A percentile compares a stretch with the other conserved stretches of the same genome.
These are phyloP conservation scores for Podiceps cristatus DNA, from an alignment of 2,113 vertebrate genomes.

Conservation along the genomic window DNA sequence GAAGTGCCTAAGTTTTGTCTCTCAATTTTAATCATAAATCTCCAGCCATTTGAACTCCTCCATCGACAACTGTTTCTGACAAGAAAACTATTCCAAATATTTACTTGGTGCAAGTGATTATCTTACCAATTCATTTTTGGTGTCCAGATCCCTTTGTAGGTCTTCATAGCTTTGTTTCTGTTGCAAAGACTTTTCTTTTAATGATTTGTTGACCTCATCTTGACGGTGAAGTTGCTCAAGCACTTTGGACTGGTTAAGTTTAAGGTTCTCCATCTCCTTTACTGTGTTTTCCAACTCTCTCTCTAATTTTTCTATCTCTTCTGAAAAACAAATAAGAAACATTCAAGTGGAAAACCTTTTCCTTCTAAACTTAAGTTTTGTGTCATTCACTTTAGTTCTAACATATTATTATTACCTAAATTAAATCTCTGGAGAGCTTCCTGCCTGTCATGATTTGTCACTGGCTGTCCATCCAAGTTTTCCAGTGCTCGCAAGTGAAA, in stretches of 20 bases:
- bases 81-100: background rate
- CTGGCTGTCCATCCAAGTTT: conserved; percentile 79
- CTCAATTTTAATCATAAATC: background rate
- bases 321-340: conserved; percentile 54
- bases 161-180: conserved; percentile 77
- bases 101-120: background rate
- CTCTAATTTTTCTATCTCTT: conserved; percentile 86
- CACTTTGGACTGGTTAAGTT: conserved; percentile 71
- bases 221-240: conserved; percentile 79
- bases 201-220: conserved; percentile 75
- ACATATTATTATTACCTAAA: conserved; percentile 76
- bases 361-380: background rate
- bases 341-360: background rate
- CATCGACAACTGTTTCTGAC: background rate
- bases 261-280: conserved; percentile 77
- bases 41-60: background rate
- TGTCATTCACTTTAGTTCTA: background rate
- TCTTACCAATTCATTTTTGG: conserved; percentile 86
- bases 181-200: conserved; percentile 75
- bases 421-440: conserved; percentile 85
- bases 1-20: background rate
- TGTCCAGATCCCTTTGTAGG: conserved; percentile 79
- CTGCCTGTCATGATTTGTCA: conserved; percentile 81
- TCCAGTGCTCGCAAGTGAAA: conserved; percentile 86
- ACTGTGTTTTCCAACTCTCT: conserved; percentile 77